These are phyloP conservation scores for Glomeris maerens DNA, from an alignment of 1,140 invertebrate species.

Conservation along the genomic window DNA sequence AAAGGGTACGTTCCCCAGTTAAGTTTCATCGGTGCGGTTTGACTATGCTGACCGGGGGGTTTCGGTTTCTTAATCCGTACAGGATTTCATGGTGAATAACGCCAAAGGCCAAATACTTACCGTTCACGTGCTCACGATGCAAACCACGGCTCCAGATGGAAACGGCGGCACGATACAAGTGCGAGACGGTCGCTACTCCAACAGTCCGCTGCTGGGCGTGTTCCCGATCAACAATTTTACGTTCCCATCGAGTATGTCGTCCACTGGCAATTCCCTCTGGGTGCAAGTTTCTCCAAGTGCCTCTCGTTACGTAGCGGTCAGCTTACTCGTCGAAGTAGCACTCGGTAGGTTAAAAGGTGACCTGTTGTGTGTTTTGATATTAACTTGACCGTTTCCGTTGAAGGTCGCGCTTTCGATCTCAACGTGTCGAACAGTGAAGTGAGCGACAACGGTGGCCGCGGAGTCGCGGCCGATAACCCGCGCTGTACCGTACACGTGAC, in stretches of 20 bases:
- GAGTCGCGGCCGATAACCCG: conserved; percentile 69
- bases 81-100: conserved; percentile 53
- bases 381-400: conserved; percentile 15
- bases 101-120: conserved; percentile 60
- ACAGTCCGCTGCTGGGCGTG: conserved; percentile 49
- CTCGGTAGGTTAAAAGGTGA: conserved; percentile 2
- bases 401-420: conserved; percentile 69
- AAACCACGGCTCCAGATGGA: conserved; percentile 50
- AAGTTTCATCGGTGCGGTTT: too few species aligned
- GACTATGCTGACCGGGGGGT: too few species aligned
- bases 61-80: too few species aligned
- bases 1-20: too few species aligned
- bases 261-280: conserved; percentile 56
- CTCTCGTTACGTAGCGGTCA: not conserved
- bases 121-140: conserved; percentile 60
- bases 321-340: not conserved
- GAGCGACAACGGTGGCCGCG: conserved; percentile 79
- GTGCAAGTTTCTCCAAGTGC: conserved; percentile 42
- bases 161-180: conserved; percentile 56
- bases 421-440: conserved; percentile 72
- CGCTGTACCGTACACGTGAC: conserved; percentile 65
- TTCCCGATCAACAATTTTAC: conserved; percentile 53
- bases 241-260: conserved; percentile 66
- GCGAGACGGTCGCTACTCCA: conserved; percentile 55
- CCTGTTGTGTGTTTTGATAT: conserved; percentile 10